Evolutionary conservation across 2,113 vertebrate genomes (phyloP), one percentile per base, ranked within the genome.

Genomic region (Cololabis saira): DNA sequence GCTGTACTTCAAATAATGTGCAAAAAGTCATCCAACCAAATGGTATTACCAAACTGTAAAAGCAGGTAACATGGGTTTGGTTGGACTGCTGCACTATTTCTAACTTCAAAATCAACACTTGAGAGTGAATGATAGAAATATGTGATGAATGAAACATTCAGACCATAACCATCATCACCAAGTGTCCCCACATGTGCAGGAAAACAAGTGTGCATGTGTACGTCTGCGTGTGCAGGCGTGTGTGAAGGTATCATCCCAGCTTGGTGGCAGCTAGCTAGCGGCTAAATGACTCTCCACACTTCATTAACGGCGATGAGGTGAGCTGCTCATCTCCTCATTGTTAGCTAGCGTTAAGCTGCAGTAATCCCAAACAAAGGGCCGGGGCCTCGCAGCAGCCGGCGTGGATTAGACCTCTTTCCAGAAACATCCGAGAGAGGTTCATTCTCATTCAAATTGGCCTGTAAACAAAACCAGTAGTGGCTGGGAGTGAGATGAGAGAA

Each of bases 401-500:
- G 62, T 74, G 83, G 88, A 87, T 90, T 87, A 89, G 65, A 80
- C 18, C 40, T 81, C 87, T 85, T 90, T 86, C 85, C 61, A 76
- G 84, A 86, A 86, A 85, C 80, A 87, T 81, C 75, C 72, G 61
- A 84, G 84, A 90, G 95, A 95, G 95, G 95, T 95, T 95, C 95
- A 98, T 98, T 98, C 95, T 96, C 95, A 99, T 98, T 99, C 95
- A 98, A 98, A 98, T 98, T 95, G 95, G 95, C 96, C 93, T 90
- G 95, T 98, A 98, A 98, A 98, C 96, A 98, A 93, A 97, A 96
- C 95, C 95, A 93, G 94, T 90, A 91, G 95, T 94, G 94, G 92
- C 91, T 93, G 92, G 90, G 73, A 74, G 61, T 70, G 58, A 72
- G 80, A 85, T 62, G 81, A 80, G 78, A 56, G 70, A 55, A 72